Evolutionary conservation across 2,797 vertebrate species (phyloP), one percentile per base, ranked within the genome.

Genomic region (Pampus argenteus): DNA sequence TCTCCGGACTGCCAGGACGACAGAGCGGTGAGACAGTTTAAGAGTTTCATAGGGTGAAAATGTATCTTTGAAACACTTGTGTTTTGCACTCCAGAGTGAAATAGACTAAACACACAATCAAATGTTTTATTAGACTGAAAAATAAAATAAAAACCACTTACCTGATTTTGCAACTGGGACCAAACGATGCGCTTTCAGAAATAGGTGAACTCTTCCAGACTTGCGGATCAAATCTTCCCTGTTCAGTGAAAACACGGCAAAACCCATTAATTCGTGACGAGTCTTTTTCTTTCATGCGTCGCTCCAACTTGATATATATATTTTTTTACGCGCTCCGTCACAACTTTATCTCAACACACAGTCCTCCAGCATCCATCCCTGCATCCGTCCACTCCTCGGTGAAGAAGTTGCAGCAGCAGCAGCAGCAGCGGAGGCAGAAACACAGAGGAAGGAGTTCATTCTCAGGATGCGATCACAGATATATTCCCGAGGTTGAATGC

Each of bases 1-100:
- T 98, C 93, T 87, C 91, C 90, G 78, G 90, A 89, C 88, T 88
- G 85, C 45, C 62, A 79, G 71, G 66, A 82, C 60, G 75, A 82
- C 79, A 74, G 28, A 78, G 48, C 48, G 34, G 38, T 44, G 6
- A 15, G 45, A 63, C 17, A 61, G 34, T 38, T 51, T 55, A 28
- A 48, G 15, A 45, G 31, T 58, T 65, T 68, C n/a, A 22, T 47
- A 31, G 22, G 28, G 7, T 20, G 48, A 36, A 2, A 31, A 26
- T 48, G n/a, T 20, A 25, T n/a, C 18, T 40, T 17, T 25, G 15
- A 44, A 20, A 38, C 9, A 6, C 10, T 14, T 20, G 20, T n/a
- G n/a, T 45, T 45, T 13, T 36, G 34, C 2, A 9, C 44, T 45
- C 44, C 44, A 28, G 51, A 55, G 23, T 44, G 13, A 7, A 34